Percentiles rank a stretch among this genome's conserved stretches.
These are phyloP conservation scores for Melangyna quadrimaculata DNA, from an alignment of 2,888 invertebrate genomes.

Conservation along the genomic window DNA sequence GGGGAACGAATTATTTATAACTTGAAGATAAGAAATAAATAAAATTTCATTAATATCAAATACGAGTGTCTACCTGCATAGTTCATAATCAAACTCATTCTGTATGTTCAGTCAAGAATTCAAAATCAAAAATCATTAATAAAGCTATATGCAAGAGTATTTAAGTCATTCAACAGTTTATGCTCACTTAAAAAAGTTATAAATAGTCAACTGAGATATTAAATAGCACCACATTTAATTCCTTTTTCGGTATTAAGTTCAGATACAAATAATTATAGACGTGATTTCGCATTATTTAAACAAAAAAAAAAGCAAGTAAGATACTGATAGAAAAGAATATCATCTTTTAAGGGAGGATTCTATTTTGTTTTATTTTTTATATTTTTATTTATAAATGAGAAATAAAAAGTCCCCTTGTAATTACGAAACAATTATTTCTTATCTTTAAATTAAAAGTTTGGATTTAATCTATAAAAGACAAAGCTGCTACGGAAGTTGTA, in stretches of 20 bases:
- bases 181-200: background rate
- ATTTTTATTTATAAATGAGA: conserved; percentile 4
- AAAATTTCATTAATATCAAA: too few species aligned
- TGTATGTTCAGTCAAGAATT: background rate
- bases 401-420: background rate
- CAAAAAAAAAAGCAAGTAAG: background rate
- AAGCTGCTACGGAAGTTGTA: background rate
- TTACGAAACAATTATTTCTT: conserved; percentile 2
- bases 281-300: background rate
- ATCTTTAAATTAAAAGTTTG: conserved; percentile 1
- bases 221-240: background rate
- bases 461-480: background rate
- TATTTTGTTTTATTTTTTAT: background rate
- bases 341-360: background rate
- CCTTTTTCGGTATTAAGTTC: background rate
- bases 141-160: background rate
- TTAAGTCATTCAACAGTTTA: background rate
- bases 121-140: background rate
- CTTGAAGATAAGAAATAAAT: too few species aligned
- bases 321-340: background rate
- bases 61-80: too few species aligned
- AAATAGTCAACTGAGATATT: background rate
- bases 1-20: too few species aligned
- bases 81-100: too few species aligned
- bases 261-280: background rate